A percentile compares a stretch with the other conserved stretches of the same genome.
These are phyloP conservation scores for Hipparchia semele DNA, from an alignment of 2,888 invertebrate genomes.

Conservation along the genomic window DNA sequence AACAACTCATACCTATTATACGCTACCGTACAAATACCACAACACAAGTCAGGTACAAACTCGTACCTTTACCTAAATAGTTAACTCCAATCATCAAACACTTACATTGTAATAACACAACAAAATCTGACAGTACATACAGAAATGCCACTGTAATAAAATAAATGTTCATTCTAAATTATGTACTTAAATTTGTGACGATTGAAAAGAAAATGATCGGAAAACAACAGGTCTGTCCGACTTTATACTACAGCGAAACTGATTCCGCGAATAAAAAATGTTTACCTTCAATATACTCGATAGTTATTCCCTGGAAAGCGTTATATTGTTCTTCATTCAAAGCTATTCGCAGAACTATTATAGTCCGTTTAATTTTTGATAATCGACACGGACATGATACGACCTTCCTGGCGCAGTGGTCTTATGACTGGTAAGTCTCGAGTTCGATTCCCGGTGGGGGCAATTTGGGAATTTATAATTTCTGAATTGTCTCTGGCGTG, in stretches of 20 bases:
- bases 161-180: constrained; percentile 26
- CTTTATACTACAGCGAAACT: constrained; percentile 20
- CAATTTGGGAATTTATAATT: too few relatives aligned
- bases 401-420: too few relatives aligned
- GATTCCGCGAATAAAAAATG: constrained; percentile 44
- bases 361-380: constrained; percentile 34
- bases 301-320: constrained; percentile 42
- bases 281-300: constrained; percentile 50
- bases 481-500: too few relatives aligned
- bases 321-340: constrained; percentile 48
- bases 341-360: constrained; percentile 52
- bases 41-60: not conserved
- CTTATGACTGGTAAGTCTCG: too few relatives aligned
- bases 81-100: not conserved
- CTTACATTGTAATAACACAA: constrained; percentile 31
- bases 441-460: too few relatives aligned
- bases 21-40: too few relatives aligned
- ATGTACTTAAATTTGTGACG: constrained; percentile 20
- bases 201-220: constrained; percentile 24
- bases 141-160: constrained; percentile 18
- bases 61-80: not conserved
- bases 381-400: constrained; percentile 6
- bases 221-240: constrained; percentile 16
- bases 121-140: constrained; percentile 21
- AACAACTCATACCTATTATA: too few relatives aligned